Evolutionary conservation across 1,140 invertebrate species (phyloP), one percentile per base, ranked within the genome.

Genomic region (Drosophila teissieri): DNA sequence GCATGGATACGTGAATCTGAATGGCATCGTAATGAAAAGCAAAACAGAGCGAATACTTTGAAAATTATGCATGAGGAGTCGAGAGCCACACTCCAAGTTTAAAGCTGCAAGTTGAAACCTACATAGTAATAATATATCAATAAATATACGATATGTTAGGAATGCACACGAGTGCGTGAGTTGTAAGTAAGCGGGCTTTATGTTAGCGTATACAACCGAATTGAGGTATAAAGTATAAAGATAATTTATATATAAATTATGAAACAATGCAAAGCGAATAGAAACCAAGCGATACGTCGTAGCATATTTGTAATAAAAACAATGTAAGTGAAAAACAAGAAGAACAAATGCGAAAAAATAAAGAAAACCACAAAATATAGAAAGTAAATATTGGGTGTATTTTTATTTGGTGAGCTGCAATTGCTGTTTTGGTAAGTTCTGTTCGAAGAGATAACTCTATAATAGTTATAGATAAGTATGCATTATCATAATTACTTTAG

Each of bases 291-390:
- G 49, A 52, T 36, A 52, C n/a, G 31, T 52, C 49, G 49, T 52
- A 15, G 63, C 72, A 83, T 61, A 78, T 88, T 88, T 89, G 74
- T 88, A 89, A 83, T 73, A 42, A 73, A 82, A 81, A 52, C 72
- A 85, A 76, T 89, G 89, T 89, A 83, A 86, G 78, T 83, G 67
- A 56, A 64, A 76, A 37, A 65, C 67, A 64, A 67, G 17, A 72
- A 73, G 53, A 75, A 62, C 65, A 76, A 69, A 49, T 69, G 51
- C 40, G 46, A 54, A 58, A 63, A 68, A 77, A 80, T 72, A 84
- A 73, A 80, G 60, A 65, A 80, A 70, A 70, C 24, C 39, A 46
- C 55, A 56, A 76, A 49, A 69, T 75, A 75, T 67, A 75, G 73
- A 67, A 64, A 57, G 40, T 75, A 77, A 68, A 44, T 8, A 19